Evolutionary conservation across 1,140 invertebrate species (phyloP).

Genomic region (Palaemon carinicauda): DNA sequence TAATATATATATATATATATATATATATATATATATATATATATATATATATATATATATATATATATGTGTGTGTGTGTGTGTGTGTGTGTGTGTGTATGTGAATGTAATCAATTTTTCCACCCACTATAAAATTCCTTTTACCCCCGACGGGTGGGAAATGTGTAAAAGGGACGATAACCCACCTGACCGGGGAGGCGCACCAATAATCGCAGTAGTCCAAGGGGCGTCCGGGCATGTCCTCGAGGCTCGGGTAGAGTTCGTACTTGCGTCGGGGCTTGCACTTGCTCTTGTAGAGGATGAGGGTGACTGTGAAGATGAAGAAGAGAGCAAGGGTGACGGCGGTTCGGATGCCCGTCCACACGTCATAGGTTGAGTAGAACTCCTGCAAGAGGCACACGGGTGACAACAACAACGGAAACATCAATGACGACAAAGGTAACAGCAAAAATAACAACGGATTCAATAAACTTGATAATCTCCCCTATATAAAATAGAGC

Average conservation of each 20-base stretch:
- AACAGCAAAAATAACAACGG: no score
- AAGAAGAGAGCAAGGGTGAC: slow-evolving; percentile 58
- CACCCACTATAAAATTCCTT: neutral
- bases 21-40: no score
- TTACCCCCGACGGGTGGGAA: neutral
- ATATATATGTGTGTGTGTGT: no score
- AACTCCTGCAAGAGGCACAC: slow-evolving; percentile 40
- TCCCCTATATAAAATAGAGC: no score
- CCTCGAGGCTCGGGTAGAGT: slow-evolving; percentile 56
- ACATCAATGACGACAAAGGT: neutral
- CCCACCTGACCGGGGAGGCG: slow-evolving; percentile 43
- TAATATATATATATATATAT: no score
- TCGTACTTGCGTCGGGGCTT: slow-evolving; percentile 54
- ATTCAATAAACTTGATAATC: no score
- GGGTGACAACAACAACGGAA: no score
- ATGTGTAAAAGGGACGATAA: no score
- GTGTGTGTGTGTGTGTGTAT: no score
- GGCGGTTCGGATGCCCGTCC: slow-evolving; percentile 60
- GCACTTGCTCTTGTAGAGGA: slow-evolving; percentile 60
- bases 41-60: no score
- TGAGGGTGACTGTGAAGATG: slow-evolving; percentile 58
- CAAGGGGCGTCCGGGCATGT: slow-evolving; percentile 44
- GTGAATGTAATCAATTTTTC: neutral
- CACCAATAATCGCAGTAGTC: slow-evolving; percentile 58
- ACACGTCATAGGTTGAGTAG: slow-evolving; percentile 59